These are phyloP conservation scores for Hedychridium roseum DNA, from an alignment of 2,888 invertebrate species.

Conservation along the genomic window DNA sequence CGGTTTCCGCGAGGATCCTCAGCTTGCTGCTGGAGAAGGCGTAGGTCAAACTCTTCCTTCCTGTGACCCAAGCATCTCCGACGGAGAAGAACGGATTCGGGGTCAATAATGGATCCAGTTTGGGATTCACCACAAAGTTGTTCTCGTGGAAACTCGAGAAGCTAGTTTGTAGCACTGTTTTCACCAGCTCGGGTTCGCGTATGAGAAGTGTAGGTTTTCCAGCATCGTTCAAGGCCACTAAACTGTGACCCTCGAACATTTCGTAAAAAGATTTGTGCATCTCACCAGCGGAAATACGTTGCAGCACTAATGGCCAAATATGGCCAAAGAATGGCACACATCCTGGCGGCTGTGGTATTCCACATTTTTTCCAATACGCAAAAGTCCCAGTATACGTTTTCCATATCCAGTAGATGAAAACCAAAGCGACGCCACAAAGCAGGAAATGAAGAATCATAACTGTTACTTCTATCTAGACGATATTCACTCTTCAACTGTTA, in stretches of 20 bases:
- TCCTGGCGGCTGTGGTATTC: slow-evolving; percentile 16
- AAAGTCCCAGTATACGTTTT: too few relatives aligned
- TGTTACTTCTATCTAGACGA: too few relatives aligned
- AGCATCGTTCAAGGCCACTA: slow-evolving; percentile 21
- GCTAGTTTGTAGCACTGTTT: slow-evolving; percentile 34
- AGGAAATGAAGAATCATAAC: too few relatives aligned
- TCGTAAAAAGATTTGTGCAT: slow-evolving; percentile 18
- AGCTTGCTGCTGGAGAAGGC: slow-evolving; percentile 27
- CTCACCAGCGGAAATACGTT: slow-evolving; percentile 3
- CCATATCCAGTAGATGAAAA: too few relatives aligned
- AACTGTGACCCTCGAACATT: slow-evolving; percentile 9
- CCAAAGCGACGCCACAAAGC: too few relatives aligned
- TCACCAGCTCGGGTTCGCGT: slow-evolving; percentile 42
- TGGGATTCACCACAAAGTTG: slow-evolving; percentile 19
- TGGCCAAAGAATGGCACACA: slow-evolving; percentile 24
- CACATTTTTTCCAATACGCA: slow-evolving; percentile 27
- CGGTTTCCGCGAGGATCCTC: slow-evolving; percentile 37
- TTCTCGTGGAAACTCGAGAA: slow-evolving; percentile 41
- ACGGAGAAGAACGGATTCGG: slow-evolving; percentile 40
- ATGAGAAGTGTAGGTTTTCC: slow-evolving; percentile 32
- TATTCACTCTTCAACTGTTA: too few relatives aligned
- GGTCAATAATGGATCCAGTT: slow-evolving; percentile 33
- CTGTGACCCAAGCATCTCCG: slow-evolving; percentile 34
- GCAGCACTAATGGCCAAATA: slow-evolving; percentile 6
- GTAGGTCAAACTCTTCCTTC: slow-evolving; percentile 10